These are phyloP conservation scores for Nannoperca obscura DNA, from an alignment of 2,797 vertebrate genomes.

Conservation along the genomic window DNA sequence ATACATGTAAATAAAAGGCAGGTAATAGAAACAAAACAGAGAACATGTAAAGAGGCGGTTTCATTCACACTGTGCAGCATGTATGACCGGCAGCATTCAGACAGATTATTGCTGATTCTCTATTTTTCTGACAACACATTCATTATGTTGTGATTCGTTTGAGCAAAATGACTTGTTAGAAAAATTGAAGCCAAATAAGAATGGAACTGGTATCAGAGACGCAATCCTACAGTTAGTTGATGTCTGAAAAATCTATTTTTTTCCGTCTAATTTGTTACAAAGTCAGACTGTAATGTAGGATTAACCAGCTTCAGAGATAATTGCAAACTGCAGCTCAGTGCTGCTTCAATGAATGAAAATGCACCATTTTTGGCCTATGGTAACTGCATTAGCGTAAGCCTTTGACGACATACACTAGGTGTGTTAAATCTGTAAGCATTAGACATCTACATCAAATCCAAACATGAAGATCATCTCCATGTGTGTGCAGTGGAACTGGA, in stretches of 20 bases:
- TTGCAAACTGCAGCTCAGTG: conserved; percentile 28
- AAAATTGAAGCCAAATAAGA: conserved; percentile 44
- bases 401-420: conserved; percentile 73
- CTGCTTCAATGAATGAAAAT: conserved; percentile 60
- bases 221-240: conserved; percentile 37
- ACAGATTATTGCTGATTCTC: conserved; percentile 53
- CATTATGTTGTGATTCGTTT: conserved; percentile 33
- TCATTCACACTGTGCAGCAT: conserved; percentile 62
- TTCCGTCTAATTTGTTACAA: conserved; percentile 24
- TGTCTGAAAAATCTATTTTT: conserved; percentile 35
- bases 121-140: conserved; percentile 44
- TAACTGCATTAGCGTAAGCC: conserved; percentile 60
- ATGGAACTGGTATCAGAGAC: conserved; percentile 29
- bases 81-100: conserved; percentile 48
- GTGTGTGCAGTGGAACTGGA: conserved; percentile 63
- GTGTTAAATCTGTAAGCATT: conserved; percentile 78
- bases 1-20: conserved; percentile 62
- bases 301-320: background rate
- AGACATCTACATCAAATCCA: conserved; percentile 74
- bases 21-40: conserved; percentile 60
- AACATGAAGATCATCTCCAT: conserved; percentile 62
- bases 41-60: conserved; percentile 42
- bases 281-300: conserved; percentile 25
- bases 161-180: conserved; percentile 22
- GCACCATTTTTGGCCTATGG: conserved; percentile 67